These are phyloP conservation scores for Ichneumon xanthorius DNA, from an alignment of 2,888 invertebrate genomes.

Conservation along the genomic window DNA sequence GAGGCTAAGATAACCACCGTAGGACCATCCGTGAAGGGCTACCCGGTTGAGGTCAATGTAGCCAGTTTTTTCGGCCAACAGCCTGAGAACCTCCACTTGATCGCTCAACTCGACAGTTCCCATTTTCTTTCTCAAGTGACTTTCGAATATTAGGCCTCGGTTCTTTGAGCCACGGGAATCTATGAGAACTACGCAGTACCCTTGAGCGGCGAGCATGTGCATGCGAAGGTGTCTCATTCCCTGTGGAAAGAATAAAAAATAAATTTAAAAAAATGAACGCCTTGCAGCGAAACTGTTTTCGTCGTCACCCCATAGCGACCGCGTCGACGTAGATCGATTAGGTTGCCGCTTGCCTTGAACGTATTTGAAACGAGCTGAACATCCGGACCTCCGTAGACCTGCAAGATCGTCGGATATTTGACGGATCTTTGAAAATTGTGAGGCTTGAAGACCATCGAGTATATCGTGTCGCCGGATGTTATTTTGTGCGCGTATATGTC, in stretches of 20 bases:
- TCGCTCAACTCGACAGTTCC: conserved; percentile 97
- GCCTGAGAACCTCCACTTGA: conserved; percentile 97
- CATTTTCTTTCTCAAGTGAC: conserved; percentile 95
- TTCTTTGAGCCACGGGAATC: conserved; percentile 98
- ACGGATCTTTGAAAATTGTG: conserved; percentile 88
- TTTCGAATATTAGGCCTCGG: conserved; percentile 96
- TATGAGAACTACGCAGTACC: conserved; percentile 97
- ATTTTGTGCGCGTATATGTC: conserved; percentile 90
- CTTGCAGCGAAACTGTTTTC: neutral
- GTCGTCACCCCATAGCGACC: neutral
- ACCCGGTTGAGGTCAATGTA: conserved; percentile 97
- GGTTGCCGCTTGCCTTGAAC: conserved; percentile 89
- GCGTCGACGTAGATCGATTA: neutral
- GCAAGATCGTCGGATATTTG: conserved; percentile 96
- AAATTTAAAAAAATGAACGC: neutral
- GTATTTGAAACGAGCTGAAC: conserved; percentile 98
- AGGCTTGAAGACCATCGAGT: conserved; percentile 96
- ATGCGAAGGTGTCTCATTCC: conserved; percentile 96
- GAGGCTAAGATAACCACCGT: conserved; percentile 98
- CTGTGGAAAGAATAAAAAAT: conserved; percentile 84
- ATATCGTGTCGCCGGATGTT: conserved; percentile 89
- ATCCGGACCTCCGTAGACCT: conserved; percentile 99
- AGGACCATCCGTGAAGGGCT: conserved; percentile 99
- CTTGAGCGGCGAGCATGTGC: conserved; percentile 97
- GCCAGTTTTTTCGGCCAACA: conserved; percentile 93